phyloP scores from a whole-genome alignment of 2,797 vertebrate genomes.

The Miopithecus talapoin region DNA sequence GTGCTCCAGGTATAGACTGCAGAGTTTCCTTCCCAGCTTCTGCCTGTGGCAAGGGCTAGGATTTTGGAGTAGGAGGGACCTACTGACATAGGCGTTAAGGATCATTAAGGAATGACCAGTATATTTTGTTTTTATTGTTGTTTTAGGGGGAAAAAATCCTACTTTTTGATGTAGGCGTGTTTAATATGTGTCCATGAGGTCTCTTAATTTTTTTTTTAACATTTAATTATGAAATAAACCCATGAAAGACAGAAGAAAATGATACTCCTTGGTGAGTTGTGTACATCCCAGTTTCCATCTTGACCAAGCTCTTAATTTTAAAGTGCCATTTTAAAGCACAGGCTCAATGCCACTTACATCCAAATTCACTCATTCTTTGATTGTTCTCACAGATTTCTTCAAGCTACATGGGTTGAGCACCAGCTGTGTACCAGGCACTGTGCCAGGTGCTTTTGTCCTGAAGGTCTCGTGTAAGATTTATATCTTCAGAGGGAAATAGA shows the following conservation, averaged over 20 bases:
- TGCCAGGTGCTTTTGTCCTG: not conserved
- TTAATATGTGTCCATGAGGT: not conserved
- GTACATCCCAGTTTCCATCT: not conserved
- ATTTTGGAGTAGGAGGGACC: not conserved
- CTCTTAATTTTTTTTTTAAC: not conserved
- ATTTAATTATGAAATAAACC: not conserved
- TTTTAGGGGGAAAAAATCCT: not conserved
- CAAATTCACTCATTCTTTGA: not conserved
- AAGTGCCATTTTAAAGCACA: not conserved
- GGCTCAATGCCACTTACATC: not conserved
- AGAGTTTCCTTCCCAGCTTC: not conserved
- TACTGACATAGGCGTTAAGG: not conserved
- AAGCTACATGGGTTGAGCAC: not conserved
- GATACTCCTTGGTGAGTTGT: not conserved
- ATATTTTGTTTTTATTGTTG: not conserved
- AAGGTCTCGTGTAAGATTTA: not conserved
- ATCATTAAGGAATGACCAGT: not conserved
- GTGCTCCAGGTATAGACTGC: not conserved
- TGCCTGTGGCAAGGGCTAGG: not conserved
- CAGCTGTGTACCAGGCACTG: not conserved
- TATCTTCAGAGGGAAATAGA: not conserved
- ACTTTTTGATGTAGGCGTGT: not conserved
- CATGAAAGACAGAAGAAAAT: not conserved
- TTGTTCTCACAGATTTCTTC: not conserved
- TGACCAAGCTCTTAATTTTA: not conserved